Percentiles rank a stretch among this genome's conserved stretches.
phyloP scores from a whole-genome alignment of 2,797 vertebrate species.

The Coendou prehensilis region DNA sequence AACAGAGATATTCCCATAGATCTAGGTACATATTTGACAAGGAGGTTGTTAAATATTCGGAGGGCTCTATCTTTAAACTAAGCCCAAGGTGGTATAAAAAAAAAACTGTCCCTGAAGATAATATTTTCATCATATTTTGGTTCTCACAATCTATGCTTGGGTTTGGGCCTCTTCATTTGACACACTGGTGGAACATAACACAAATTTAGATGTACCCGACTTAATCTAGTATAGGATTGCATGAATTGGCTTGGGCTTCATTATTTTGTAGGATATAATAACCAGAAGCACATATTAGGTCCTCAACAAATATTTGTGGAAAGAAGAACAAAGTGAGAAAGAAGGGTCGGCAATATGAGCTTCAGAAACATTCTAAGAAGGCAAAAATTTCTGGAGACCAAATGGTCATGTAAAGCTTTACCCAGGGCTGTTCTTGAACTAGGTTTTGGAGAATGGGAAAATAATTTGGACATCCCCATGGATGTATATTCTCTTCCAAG shows the following conservation, averaged over 20 bases:
- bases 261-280: not conserved
- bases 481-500: not conserved
- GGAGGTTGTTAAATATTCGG: conserved; percentile 23
- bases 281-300: not conserved
- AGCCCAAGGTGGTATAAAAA: not conserved
- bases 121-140: not conserved
- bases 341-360: too few species aligned
- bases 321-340: not conserved
- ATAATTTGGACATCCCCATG: not conserved
- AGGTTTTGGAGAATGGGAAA: not conserved
- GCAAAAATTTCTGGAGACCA: not conserved
- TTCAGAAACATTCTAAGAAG: not conserved
- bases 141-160: not conserved
- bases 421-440: not conserved
- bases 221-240: not conserved
- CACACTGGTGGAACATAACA: not conserved
- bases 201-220: not conserved
- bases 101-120: conserved; percentile 7
- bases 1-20: not conserved
- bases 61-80: not conserved
- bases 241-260: not conserved
- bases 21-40: conserved; percentile 14
- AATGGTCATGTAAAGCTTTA: not conserved
- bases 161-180: not conserved
- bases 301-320: not conserved